Conservation (phyloP, 2,113 vertebrate species). For the Hiodon tergisus region DNA sequence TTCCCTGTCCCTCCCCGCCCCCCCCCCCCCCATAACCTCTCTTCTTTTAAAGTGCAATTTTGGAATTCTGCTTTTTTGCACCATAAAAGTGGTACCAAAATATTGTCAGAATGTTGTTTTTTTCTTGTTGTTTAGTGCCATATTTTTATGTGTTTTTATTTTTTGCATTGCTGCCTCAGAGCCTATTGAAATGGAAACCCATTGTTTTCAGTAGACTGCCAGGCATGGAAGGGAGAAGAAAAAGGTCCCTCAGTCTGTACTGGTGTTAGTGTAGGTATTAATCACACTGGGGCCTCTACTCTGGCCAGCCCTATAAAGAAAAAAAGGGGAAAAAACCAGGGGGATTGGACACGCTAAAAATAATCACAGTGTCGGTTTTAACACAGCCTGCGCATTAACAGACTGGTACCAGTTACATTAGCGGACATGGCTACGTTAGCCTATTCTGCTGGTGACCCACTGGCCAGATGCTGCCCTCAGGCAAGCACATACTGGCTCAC, state of each 20-base stretch:
- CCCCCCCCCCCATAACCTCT: background rate
- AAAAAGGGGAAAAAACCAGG: constrained; percentile 1
- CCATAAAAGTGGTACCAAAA: constrained; percentile 65
- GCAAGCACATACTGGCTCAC: too few species aligned
- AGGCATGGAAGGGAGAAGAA: too few species aligned
- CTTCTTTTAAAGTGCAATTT: constrained; percentile 56
- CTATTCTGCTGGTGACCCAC: too few species aligned
- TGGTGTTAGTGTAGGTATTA: constrained; percentile 14
- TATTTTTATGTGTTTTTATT: constrained; percentile 34
- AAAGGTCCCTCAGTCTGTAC: constrained; percentile 9
- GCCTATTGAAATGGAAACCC: constrained; percentile 45
- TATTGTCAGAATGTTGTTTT: constrained; percentile 58
- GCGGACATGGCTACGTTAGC: too few species aligned
- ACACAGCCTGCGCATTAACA: background rate
- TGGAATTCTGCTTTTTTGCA: constrained; percentile 66
- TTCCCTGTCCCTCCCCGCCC: too few species aligned
- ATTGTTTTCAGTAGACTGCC: constrained; percentile 37
- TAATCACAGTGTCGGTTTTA: background rate
- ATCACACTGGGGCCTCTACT: constrained; percentile 11
- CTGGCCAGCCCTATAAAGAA: constrained; percentile 13
- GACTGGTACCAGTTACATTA: too few species aligned
- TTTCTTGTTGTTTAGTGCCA: constrained; percentile 58
- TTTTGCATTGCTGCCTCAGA: constrained; percentile 21
- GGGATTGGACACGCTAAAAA: constrained; percentile 4
- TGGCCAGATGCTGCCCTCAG: too few species aligned